Base-by-base conservation (phyloP, 1,140 invertebrate genomes). In the Zaprionus lachaisei region DNA sequence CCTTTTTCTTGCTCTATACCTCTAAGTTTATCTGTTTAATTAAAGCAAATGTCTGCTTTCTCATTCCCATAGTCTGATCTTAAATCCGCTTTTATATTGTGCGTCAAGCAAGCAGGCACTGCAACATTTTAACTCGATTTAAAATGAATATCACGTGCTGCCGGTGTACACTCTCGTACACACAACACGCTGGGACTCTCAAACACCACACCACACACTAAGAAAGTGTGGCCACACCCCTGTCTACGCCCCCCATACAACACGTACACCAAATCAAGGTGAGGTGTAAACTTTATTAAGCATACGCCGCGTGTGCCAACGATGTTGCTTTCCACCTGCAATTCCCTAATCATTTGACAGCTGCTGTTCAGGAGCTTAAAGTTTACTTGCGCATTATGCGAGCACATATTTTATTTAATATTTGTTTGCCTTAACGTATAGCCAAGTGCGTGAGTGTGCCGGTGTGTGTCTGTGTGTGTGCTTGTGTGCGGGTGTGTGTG, bases 261-360 rank as follows among this genome's bases (percentile, higher is more conserved):
- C 70, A 67, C 74, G 67, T 72, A 61, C 49, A 37, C 20, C 41
- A 72, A 83, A 80, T 78, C 77, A 80, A 87, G 84, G 77, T 75
- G 79, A 82, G 83, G 79, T 86, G 72, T 60, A 72, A 83, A 83
- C 77, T 70, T 83, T 87, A 87, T 86, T 83, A 87, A 79, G 67
- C 77, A 80, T 83, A 80, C 81, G 80, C 73, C 67, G 55, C 64
- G 55, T 80, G 62, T 58, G 72, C 56, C 41, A 22, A 20, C 47
- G 38, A 4, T 41, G 38, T n/a, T 24, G 20, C 47, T 5, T 17
- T 20, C 20, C 31, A 22, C 49, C 60, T 51, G 34, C 47, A 76
- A 76, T 89, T 79, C 68, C 65, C 61, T 76, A 83, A 86, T 77
- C 82, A 85, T 80, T 82, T 75, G 84, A 89, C 84, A 87, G 84